Base-by-base conservation (phyloP, 2,888 invertebrate species). In the Toxonevra muliebris region DNA sequence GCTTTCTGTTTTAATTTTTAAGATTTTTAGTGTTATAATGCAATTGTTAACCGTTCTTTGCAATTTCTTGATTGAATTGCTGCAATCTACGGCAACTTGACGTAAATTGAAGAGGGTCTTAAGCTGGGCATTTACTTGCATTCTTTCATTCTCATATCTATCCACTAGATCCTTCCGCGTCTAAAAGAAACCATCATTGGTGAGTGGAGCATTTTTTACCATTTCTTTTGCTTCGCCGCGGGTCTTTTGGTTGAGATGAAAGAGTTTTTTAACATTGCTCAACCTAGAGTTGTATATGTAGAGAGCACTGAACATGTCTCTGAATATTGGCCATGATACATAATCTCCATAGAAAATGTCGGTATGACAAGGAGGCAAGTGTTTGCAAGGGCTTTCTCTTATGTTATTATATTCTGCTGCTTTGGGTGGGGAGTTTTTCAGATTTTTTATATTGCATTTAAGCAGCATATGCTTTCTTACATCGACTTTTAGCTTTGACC, bases 291-390 rank as follows among this genome's bases (percentile, higher is more conserved):
- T 70, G 13, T 58, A 57, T 10, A 68, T 66, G 17, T 65, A 70
- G 11, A 70, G 43, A 1, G 67, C 67, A 1, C 61, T 55, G 30
- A 65, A 70, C 15, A 70, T 13, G 43, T 70, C 65, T 13, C 61
- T 20, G 40, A 57, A 57, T 13, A 48, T 48, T 20, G 65, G 67
- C 67, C 67, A 68, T 30, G 64, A 48, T 19, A 57, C 15, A 43
- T 68, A 64, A 19, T 60, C 50, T 5, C 63, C 59, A 79, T 63
- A 61, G 76, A 81, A 63, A n/a, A 55, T 40, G 8, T 55, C 45
- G 7, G 63, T 63, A 43, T 83, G 78, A n/a, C 63, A 63, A 9
- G 55, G 55, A 10, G 43, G 63, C 1, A 63, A n/a, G n/a, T n/a
- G 2, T 30, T 4, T 30, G n/a, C n/a, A n/a, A n/a, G 30, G 30